A percentile compares a stretch with the other conserved stretches of the same genome.
phyloP scores from a whole-genome alignment of 2,797 vertebrate species.

The Phataginus tetradactyla region DNA sequence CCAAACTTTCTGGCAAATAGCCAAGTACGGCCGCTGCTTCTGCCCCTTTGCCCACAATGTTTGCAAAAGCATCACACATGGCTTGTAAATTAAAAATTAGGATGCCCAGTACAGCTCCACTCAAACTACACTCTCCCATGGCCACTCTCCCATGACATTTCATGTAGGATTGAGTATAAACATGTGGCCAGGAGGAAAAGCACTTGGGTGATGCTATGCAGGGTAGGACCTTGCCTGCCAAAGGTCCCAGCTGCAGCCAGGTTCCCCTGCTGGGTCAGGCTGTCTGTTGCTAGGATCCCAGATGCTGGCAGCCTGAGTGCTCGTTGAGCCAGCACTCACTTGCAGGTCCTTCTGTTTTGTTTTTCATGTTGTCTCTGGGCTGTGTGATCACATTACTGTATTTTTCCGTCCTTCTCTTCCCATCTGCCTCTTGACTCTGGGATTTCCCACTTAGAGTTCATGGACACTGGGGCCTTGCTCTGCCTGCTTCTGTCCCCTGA shows the following conservation, averaged over 20 bases:
- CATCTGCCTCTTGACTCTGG: neutral
- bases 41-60: neutral
- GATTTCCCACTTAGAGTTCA: neutral
- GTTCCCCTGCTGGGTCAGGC: neutral
- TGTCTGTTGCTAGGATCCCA: neutral
- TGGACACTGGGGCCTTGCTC: neutral
- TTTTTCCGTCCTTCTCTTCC: constrained; percentile 45
- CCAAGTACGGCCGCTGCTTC: neutral
- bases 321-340: no score
- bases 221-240: neutral
- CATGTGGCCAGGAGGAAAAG: neutral
- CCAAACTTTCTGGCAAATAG: neutral
- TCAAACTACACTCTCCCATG: neutral
- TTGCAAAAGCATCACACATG: constrained; percentile 28
- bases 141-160: neutral
- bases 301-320: neutral
- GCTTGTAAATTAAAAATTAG: neutral
- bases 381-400: neutral
- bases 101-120: neutral
- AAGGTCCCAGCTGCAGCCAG: neutral
- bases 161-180: neutral
- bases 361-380: neutral
- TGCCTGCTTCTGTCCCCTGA: neutral
- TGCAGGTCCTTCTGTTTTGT: neutral
- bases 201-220: neutral